Conservation (phyloP, 2,888 invertebrate species). For the Trichopoda pennipes region DNA sequence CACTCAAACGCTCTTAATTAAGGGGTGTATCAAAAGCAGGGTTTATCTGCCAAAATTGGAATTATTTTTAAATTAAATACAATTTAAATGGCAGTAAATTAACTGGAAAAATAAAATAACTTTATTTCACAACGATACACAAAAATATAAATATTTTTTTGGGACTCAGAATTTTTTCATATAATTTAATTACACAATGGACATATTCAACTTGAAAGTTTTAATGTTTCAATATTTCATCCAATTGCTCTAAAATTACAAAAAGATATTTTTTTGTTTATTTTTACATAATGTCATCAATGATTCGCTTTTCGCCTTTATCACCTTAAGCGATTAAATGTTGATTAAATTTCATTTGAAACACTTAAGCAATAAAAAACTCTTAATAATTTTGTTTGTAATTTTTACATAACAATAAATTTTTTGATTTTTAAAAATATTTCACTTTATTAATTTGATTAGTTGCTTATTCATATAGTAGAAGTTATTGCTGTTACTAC, state of each 20-base stretch:
- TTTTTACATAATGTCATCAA: too few relatives aligned
- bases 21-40: slow-evolving; percentile 46
- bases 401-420: too few relatives aligned
- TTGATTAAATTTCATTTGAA: too few relatives aligned
- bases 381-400: slow-evolving; percentile 22
- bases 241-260: too few relatives aligned
- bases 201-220: background rate
- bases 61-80: slow-evolving; percentile 43
- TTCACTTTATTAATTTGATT: slow-evolving; percentile 48
- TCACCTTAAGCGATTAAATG: too few relatives aligned
- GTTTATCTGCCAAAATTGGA: slow-evolving; percentile 39
- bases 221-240: background rate
- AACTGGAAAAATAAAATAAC: slow-evolving; percentile 51
- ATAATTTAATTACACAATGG: background rate
- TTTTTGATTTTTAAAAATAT: slow-evolving; percentile 46
- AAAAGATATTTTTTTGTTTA: too few relatives aligned
- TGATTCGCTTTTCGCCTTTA: too few relatives aligned
- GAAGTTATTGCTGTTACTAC: slow-evolving; percentile 12
- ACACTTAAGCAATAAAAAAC: too few relatives aligned
- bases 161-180: background rate
- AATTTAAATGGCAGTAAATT: slow-evolving; percentile 52
- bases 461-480: slow-evolving; percentile 23
- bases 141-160: background rate
- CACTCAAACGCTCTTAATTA: slow-evolving; percentile 8
- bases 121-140: slow-evolving; percentile 1